phyloP scores from a whole-genome alignment of 2,888 invertebrate species.

The Euzophera pinguis region DNA sequence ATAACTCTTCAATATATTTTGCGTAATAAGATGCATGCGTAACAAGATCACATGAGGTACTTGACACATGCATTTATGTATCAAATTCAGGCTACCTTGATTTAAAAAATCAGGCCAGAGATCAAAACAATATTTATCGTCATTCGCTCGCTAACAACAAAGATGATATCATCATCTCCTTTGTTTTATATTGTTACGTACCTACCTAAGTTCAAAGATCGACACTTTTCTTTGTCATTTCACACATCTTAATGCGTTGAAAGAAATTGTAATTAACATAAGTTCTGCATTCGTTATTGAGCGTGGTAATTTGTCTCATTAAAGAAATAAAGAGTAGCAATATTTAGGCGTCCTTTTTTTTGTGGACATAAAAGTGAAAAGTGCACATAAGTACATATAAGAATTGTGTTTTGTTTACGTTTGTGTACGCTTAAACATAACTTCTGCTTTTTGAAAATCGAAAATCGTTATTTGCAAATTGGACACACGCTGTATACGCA shows the following conservation, averaged over 20 bases:
- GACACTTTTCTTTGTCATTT: slow-evolving; percentile 40
- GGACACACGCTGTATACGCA: slow-evolving; percentile 54
- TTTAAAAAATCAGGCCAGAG: slow-evolving; percentile 9
- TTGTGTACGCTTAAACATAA: too few relatives aligned
- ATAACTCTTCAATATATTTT: not conserved
- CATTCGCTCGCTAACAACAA: slow-evolving; percentile 36
- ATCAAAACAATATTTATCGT: slow-evolving; percentile 41
- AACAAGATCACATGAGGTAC: not conserved
- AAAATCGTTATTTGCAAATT: not conserved
- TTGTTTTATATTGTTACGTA: slow-evolving; percentile 43
- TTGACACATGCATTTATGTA: slow-evolving; percentile 3
- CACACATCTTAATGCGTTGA: slow-evolving; percentile 31
- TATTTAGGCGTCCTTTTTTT: too few relatives aligned
- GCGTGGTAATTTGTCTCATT: not conserved
- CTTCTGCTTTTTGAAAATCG: too few relatives aligned
- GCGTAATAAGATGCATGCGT: slow-evolving; percentile 1
- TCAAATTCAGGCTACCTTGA: slow-evolving; percentile 7
- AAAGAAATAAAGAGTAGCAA: too few relatives aligned
- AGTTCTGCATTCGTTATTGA: not conserved
- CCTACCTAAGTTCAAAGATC: slow-evolving; percentile 37
- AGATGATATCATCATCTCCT: slow-evolving; percentile 60
- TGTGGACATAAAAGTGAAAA: too few relatives aligned
- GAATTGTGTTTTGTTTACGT: not conserved
- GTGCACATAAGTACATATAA: too few relatives aligned
- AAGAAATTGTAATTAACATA: not conserved